Percentiles rank a stretch among this genome's conserved stretches.
Conservation (phyloP, 2,797 vertebrate species). For the Melanotaenia maccullochi region DNA sequence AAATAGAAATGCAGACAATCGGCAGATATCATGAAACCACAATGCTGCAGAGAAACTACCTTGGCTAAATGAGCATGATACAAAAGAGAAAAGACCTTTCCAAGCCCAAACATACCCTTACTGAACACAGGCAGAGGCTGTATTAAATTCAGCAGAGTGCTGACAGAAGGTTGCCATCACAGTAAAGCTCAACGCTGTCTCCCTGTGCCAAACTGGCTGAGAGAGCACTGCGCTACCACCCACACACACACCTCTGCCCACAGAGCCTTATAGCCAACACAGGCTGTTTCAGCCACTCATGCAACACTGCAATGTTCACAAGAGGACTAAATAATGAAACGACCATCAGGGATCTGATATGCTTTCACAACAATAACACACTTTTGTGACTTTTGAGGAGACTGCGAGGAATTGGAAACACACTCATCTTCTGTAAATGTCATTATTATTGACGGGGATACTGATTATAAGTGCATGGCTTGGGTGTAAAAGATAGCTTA, state of each 20-base stretch:
- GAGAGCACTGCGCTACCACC: constrained; percentile 68
- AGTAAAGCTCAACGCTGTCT: constrained; percentile 64
- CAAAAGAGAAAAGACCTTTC: constrained; percentile 8
- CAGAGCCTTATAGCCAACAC: constrained; percentile 61
- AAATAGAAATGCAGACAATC: not conserved
- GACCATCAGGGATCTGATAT: constrained; percentile 7
- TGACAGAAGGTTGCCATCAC: constrained; percentile 76
- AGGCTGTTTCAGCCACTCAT: constrained; percentile 62
- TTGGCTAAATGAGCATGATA: constrained; percentile 23
- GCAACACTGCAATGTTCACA: constrained; percentile 51
- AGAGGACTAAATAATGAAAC: constrained; percentile 14
- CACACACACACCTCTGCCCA: constrained; percentile 76
- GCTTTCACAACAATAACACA: not conserved
- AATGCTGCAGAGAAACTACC: not conserved
- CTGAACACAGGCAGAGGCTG: constrained; percentile 29
- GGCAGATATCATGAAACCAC: not conserved
- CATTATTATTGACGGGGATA: constrained; percentile 25
- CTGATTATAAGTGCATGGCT: constrained; percentile 31
- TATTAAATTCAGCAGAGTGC: constrained; percentile 50
- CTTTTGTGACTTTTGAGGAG: not conserved
- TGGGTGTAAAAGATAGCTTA: not conserved
- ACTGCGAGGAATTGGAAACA: not conserved
- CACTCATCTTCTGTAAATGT: constrained; percentile 36
- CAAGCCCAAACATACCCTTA: not conserved
- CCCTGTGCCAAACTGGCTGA: constrained; percentile 76